Percentiles rank a stretch among this genome's conserved stretches.
Conservation (phyloP, 2,888 invertebrate species). For the Drosophila gaucha region DNA sequence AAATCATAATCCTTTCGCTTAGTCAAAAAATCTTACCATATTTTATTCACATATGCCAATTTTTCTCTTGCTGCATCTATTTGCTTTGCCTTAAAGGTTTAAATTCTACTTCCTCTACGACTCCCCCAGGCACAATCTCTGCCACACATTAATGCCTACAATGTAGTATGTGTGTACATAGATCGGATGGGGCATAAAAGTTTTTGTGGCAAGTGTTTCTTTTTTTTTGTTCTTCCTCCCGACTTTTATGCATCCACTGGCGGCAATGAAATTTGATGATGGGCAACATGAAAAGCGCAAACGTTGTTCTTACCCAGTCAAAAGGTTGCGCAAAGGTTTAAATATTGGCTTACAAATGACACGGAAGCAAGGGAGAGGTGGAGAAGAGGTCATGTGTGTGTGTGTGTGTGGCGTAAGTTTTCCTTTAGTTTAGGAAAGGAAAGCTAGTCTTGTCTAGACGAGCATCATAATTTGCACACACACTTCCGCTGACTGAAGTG, state of each 20-base stretch:
- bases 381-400: neutral
- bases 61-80: neutral
- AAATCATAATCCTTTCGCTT: neutral
- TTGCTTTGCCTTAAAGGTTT: neutral
- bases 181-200: constrained; percentile 24
- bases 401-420: neutral
- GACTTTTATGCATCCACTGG: constrained; percentile 51
- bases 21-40: neutral
- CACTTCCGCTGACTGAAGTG: constrained; percentile 25
- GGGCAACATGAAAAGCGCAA: constrained; percentile 26
- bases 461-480: constrained; percentile 58
- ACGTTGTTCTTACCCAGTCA: constrained; percentile 22
- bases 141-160: constrained; percentile 18
- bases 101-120: constrained; percentile 3
- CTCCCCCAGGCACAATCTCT: constrained; percentile 40
- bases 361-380: neutral
- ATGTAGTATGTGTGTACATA: constrained; percentile 18
- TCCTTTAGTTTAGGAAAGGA: neutral
- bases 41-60: neutral
- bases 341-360: constrained; percentile 9
- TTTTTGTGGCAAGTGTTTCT: constrained; percentile 31
- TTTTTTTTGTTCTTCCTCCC: neutral
- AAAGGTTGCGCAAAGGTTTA: constrained; percentile 37
- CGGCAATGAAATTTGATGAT: constrained; percentile 59
- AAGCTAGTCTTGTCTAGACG: constrained; percentile 48